Evolutionary conservation across 2,888 invertebrate species (phyloP).

Genomic region (Pasiphila rectangulata): DNA sequence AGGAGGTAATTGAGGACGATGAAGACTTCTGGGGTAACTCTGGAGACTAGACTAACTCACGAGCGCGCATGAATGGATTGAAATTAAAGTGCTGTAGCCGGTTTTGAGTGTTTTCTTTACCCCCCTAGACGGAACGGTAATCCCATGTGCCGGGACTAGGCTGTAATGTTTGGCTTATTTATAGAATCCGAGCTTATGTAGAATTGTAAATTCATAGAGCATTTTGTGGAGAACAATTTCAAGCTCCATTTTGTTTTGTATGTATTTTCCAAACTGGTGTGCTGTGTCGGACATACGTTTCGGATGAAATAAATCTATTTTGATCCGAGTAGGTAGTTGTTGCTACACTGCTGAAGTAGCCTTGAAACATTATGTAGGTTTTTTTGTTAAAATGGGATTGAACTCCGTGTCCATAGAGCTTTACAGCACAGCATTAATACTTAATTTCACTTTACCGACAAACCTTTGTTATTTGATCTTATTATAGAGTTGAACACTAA

Average conservation of each 20-base stretch:
- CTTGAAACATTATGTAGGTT: not conserved
- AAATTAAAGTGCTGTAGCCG: conserved; percentile 64
- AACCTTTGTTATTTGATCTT: too few species aligned
- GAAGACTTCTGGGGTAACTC: conserved; percentile 73
- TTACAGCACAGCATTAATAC: too few species aligned
- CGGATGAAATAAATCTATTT: conserved; percentile 16
- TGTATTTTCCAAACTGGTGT: conserved; percentile 19
- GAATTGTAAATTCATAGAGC: conserved; percentile 24
- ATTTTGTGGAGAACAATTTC: conserved; percentile 10
- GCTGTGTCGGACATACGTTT: conserved; percentile 11
- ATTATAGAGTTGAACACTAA: too few species aligned
- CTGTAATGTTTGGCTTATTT: conserved; percentile 70
- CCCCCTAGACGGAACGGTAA: conserved; percentile 43
- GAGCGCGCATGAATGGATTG: conserved; percentile 71
- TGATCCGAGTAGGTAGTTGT: too few species aligned
- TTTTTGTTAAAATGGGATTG: not conserved
- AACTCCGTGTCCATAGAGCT: too few species aligned
- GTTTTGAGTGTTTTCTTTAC: conserved; percentile 60
- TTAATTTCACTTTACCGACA: too few species aligned
- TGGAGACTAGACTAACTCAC: conserved; percentile 67
- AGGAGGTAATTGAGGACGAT: conserved; percentile 70
- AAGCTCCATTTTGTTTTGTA: not conserved
- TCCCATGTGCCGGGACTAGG: conserved; percentile 55
- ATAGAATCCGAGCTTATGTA: conserved; percentile 26
- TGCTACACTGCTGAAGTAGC: conserved; percentile 3